Evolutionary conservation across 2,797 vertebrate species (phyloP), one percentile per base, ranked within the genome.

Genomic region (Bryconaethiops microstoma): DNA sequence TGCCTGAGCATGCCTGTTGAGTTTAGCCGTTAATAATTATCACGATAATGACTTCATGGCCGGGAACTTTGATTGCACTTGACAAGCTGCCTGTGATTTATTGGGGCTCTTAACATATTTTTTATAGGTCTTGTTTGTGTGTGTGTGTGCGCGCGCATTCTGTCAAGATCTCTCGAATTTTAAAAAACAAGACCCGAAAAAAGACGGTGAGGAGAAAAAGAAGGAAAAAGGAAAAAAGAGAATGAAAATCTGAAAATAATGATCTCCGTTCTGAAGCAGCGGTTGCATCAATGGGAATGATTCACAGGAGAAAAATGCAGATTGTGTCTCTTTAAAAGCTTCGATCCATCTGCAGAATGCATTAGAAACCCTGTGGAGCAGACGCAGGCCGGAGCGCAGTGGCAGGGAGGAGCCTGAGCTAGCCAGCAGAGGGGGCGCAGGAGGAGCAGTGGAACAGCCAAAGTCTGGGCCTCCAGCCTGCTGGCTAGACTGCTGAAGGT

Each of bases 401-500:
- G 85, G 85, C 76, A 60, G 75, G 81, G 85, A 83, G 83, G 74
- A 72, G 82, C 92, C 92, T 90, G 90, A 91, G 89, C 91, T 91
- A 89, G 55, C 89, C 84, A 91, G 87, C 91, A 83, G 91, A 88
- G 91, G 91, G 94, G 92, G 94, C 91, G 89, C 85, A 72, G 67
- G 79, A 85, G 82, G 88, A 90, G 92, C 90, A 92, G 93, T 90
- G 92, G 96, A 97, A 97, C 94, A 97, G 96, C 96, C 93, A 76
- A 95, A 96, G 96, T 97, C 96, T 97, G 96, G 94, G 95, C 95
- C 95, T 94, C 92, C 95, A 96, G 95, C 96, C 95, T 96, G 94
- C 95, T 96, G 96, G 96, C 96, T 95, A 97, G 96, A 97, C 96
- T 95, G 96, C 94, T 96, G 96, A 96, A 97, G 97, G 96, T 97